phyloP scores from a whole-genome alignment of 1,140 invertebrate genomes.

The Eumeta japonica region DNA sequence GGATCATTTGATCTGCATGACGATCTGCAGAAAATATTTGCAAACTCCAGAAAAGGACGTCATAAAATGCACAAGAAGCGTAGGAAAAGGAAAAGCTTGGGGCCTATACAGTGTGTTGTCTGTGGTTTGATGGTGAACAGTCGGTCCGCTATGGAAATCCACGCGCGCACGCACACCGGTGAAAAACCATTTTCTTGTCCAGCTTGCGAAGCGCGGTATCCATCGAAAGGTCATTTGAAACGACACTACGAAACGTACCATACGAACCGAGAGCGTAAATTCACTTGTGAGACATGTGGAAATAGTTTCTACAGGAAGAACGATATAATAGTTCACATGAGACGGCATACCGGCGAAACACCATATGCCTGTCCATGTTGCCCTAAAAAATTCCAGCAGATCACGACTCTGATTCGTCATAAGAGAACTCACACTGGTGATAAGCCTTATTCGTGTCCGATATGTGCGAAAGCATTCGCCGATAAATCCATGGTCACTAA shows the following conservation, averaged over 20 bases:
- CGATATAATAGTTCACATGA: slow-evolving; percentile 44
- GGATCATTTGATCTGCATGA: slow-evolving; percentile 1
- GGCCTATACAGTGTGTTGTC: slow-evolving; percentile 27
- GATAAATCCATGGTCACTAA: slow-evolving; percentile 36
- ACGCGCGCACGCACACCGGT: slow-evolving; percentile 76
- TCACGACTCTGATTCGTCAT: slow-evolving; percentile 38
- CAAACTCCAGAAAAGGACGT: neutral
- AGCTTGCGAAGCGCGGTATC: slow-evolving; percentile 59
- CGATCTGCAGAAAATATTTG: slow-evolving; percentile 3
- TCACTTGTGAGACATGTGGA: slow-evolving; percentile 47
- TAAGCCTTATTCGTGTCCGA: slow-evolving; percentile 37
- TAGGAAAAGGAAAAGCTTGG: slow-evolving; percentile 11
- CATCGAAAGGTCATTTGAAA: slow-evolving; percentile 52
- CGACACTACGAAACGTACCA: slow-evolving; percentile 55
- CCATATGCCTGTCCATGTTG: slow-evolving; percentile 61
- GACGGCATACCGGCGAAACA: slow-evolving; percentile 38
- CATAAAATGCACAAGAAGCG: slow-evolving; percentile 1
- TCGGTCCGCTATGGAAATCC: slow-evolving; percentile 65
- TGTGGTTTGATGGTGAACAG: slow-evolving; percentile 29
- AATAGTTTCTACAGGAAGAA: slow-evolving; percentile 46
- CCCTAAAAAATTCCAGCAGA: slow-evolving; percentile 35
- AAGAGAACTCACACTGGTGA: slow-evolving; percentile 40
- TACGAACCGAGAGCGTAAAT: slow-evolving; percentile 33
- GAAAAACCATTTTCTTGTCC: slow-evolving; percentile 76
- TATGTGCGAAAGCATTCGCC: slow-evolving; percentile 43